These are phyloP conservation scores for Ceratoteleas bidentatus DNA, from an alignment of 1,140 invertebrate genomes.

Conservation along the genomic window DNA sequence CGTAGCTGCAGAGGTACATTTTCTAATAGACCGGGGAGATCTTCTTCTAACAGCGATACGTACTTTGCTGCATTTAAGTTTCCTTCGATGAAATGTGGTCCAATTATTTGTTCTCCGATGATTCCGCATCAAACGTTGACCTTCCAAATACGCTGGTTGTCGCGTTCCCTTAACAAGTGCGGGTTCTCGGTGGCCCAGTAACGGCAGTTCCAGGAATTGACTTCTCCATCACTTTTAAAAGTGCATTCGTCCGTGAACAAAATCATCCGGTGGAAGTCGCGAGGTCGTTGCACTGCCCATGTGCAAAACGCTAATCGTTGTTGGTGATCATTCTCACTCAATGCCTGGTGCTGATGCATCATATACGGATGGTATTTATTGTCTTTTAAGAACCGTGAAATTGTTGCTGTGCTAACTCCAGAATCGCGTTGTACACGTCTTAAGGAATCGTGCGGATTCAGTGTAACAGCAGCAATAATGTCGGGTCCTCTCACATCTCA, in stretches of 20 bases:
- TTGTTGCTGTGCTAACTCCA: neutral
- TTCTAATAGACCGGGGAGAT: constrained; percentile 63
- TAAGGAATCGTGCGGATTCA: constrained; percentile 8
- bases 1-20: constrained; percentile 58
- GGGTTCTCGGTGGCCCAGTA: constrained; percentile 36
- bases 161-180: constrained; percentile 8
- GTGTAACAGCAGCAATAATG: constrained; percentile 17
- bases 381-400: constrained; percentile 19
- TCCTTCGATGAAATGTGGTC: constrained; percentile 58
- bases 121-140: constrained; percentile 64
- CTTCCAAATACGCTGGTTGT: constrained; percentile 51
- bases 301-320: constrained; percentile 31
- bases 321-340: neutral
- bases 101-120: constrained; percentile 50
- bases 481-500: constrained; percentile 10
- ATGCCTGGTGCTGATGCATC: constrained; percentile 4
- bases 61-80: constrained; percentile 51
- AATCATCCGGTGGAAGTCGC: constrained; percentile 19
- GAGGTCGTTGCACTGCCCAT: constrained; percentile 10
- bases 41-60: constrained; percentile 45
- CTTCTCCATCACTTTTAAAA: constrained; percentile 41
- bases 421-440: neutral
- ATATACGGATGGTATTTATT: constrained; percentile 23
- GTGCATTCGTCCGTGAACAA: constrained; percentile 44
- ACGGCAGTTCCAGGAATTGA: constrained; percentile 56